A percentile compares a stretch with the other conserved stretches of the same genome.
Conservation (phyloP, 2,113 vertebrate species). For the Chaetura pelagica region DNA sequence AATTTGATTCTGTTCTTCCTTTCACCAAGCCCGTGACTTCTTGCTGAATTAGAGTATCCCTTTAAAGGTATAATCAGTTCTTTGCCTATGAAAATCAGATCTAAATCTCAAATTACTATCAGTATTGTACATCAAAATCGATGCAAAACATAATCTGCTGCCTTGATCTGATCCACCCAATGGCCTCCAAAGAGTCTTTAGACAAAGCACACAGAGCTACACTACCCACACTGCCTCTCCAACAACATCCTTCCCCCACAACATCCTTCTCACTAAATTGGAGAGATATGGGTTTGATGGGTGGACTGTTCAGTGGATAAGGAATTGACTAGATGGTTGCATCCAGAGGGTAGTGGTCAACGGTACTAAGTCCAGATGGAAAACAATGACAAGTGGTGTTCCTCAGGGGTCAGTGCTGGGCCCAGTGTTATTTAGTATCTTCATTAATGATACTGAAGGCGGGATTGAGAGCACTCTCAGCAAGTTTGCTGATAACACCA, state of each 20-base stretch:
- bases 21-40: neutral
- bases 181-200: neutral
- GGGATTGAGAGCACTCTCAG: too few species aligned
- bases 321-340: too few species aligned
- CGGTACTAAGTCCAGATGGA: too few species aligned
- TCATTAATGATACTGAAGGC: too few species aligned
- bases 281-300: too few species aligned
- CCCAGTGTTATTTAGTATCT: too few species aligned
- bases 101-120: neutral
- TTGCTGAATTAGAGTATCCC: neutral
- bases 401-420: too few species aligned
- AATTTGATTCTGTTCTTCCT: neutral
- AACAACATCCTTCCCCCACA: neutral
- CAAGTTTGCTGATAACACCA: too few species aligned
- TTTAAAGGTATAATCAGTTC: neutral
- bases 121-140: neutral
- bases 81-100: neutral
- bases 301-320: too few species aligned
- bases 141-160: neutral
- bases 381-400: too few species aligned
- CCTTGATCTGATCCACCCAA: neutral
- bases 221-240: neutral
- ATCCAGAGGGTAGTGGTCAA: too few species aligned
- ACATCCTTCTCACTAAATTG: too few species aligned
- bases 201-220: neutral